Evolutionary conservation across 1,140 invertebrate species (phyloP).

Genomic region (Tachypleus tridentatus): DNA sequence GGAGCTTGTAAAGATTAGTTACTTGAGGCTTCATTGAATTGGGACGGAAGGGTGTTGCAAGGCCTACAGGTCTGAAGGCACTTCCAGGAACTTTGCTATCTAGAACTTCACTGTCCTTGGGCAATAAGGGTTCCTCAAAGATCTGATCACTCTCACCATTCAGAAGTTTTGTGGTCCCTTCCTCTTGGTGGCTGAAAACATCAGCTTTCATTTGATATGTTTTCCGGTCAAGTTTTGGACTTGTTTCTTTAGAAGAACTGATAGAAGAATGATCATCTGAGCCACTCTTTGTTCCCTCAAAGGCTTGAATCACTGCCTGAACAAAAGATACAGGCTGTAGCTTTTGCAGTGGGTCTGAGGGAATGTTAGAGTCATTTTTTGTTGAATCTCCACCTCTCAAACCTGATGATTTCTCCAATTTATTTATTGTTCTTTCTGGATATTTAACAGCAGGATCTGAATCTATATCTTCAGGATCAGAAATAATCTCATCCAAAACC

Average conservation of each 20-base stretch:
- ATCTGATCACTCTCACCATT: too few species aligned
- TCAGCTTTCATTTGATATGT: slow-evolving; percentile 12
- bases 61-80: slow-evolving; percentile 16
- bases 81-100: slow-evolving; percentile 5
- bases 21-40: slow-evolving; percentile 1
- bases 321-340: slow-evolving; percentile 10
- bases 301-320: slow-evolving; percentile 11
- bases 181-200: slow-evolving; percentile 9
- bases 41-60: slow-evolving; percentile 16
- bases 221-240: slow-evolving; percentile 16
- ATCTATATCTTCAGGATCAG: too few species aligned
- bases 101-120: slow-evolving; percentile 2
- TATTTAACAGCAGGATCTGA: too few species aligned
- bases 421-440: too few species aligned
- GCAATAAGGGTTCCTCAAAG: too few species aligned
- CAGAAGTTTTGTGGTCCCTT: too few species aligned
- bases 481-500: too few species aligned
- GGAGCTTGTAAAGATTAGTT: background rate
- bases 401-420: too few species aligned
- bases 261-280: background rate
- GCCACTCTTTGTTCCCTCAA: slow-evolving; percentile 12
- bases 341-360: too few species aligned
- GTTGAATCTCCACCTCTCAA: too few species aligned
- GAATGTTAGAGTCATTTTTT: too few species aligned
- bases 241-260: background rate